Conservation (phyloP, 1,140 invertebrate genomes). For the Drosophila cardini region DNA sequence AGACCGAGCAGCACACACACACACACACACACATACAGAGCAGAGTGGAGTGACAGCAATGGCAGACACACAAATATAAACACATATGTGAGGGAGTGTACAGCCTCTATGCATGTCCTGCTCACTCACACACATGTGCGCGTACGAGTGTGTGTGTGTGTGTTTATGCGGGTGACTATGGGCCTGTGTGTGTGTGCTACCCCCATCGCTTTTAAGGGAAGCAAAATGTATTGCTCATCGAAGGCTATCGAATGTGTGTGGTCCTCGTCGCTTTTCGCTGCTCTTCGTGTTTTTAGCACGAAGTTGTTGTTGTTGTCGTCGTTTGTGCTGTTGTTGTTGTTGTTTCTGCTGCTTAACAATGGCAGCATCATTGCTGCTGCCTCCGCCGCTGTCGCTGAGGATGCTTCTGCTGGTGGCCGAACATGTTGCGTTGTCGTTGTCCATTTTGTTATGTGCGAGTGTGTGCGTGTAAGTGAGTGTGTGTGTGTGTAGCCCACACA, state of each 20-base stretch:
- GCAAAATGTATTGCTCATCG: slow-evolving; percentile 82
- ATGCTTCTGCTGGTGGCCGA: slow-evolving; percentile 60
- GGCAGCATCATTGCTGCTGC: slow-evolving; percentile 34
- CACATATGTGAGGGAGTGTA: neutral
- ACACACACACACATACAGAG: neutral
- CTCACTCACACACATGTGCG: neutral
- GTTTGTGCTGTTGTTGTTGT: slow-evolving; percentile 10
- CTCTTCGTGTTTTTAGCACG: slow-evolving; percentile 16
- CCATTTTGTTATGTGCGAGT: slow-evolving; percentile 50
- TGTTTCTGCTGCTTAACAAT: slow-evolving; percentile 51
- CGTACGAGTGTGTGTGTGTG: slow-evolving; percentile 16
- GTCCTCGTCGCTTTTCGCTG: slow-evolving; percentile 32
- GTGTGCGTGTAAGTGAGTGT: slow-evolving; percentile 42
- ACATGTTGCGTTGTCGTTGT: slow-evolving; percentile 76
- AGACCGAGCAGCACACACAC: slow-evolving; percentile 41
- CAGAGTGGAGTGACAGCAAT: slow-evolving; percentile 30
- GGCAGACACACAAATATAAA: slow-evolving; percentile 32
- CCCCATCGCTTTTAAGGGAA: slow-evolving; percentile 74
- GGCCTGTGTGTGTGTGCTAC: slow-evolving; percentile 23
- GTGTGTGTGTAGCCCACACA: slow-evolving; percentile 55
- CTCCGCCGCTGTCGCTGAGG: slow-evolving; percentile 4
- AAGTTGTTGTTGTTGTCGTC: slow-evolving; percentile 18
- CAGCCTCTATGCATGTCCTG: too few relatives aligned
- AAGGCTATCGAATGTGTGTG: slow-evolving; percentile 81
- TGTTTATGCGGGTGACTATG: slow-evolving; percentile 10